A percentile compares a stretch with the other conserved stretches of the same genome.
Conservation (phyloP, 2,113 vertebrate species). For the Burhinus oedicnemus region DNA sequence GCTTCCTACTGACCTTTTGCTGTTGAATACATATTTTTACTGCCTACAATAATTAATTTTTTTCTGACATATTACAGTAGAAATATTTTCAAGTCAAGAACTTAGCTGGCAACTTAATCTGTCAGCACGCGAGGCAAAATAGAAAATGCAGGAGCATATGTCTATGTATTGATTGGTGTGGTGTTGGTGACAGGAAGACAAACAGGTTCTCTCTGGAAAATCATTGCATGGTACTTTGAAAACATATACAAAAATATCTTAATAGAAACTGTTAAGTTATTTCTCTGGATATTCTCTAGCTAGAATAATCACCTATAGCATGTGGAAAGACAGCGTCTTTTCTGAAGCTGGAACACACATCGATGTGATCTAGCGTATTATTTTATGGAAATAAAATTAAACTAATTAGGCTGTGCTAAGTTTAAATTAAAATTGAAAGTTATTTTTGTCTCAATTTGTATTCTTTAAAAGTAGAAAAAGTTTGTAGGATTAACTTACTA, state of each 20-base stretch:
- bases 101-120: neutral
- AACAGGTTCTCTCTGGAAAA: neutral
- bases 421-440: neutral
- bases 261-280: neutral
- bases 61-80: neutral
- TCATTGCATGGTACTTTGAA: neutral
- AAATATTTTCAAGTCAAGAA: neutral
- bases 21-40: neutral
- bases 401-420: neutral
- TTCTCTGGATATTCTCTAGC: neutral
- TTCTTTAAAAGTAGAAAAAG: neutral
- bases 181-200: neutral
- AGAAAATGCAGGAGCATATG: neutral
- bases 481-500: neutral
- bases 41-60: neutral
- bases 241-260: neutral
- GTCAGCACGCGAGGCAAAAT: accelerated
- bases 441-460: neutral
- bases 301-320: neutral
- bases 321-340: neutral
- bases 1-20: neutral
- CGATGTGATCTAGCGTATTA: neutral
- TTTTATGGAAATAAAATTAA: neutral
- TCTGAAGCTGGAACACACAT: neutral
- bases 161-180: neutral